Evolutionary conservation across 2,888 invertebrate genomes (phyloP), one percentile per base, ranked within the genome.

Genomic region (Agapetus fuscipes): DNA sequence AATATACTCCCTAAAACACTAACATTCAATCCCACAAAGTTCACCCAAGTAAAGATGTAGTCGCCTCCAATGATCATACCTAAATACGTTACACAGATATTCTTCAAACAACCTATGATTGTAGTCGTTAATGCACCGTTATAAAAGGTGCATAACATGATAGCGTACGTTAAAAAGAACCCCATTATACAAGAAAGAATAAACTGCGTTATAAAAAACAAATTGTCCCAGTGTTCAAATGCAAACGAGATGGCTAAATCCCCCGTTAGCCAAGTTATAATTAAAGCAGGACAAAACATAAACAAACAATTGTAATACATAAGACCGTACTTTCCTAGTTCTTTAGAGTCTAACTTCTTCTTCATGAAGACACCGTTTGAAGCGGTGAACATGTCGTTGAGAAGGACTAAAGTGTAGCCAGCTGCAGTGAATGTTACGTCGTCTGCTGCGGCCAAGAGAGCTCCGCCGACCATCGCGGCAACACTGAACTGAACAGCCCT

Each of bases 1-100:
- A 88, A 64, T 34, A 90, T 66, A 64, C 89, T 90, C 25, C 88
- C 89, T 34, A 85, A 53, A 2, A 90, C 86, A 71, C 94, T 95
- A 34, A 97, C 81, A 66, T 97, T 98, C 37, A 98, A 76, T 13
- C 98, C 98, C 45, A 91, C 72, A 66, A 97, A 98, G 62, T 98
- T 98, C 20, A 87, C 70, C 80, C 82, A 82, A 2, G 88, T 84
- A 62, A 95, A 98, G 44, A 95, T 78, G 63, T 98, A 98, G 62
- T 98, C 98, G 10, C 96, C 97, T 30, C 96, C 97, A 41, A 97
- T 86, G 29, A 95, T 78, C 96, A 98, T 98, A 17, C 97, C 97
- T 48, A 94, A 71, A 64, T 98, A 98, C 1, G 98, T 98, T 3
- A 98, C 89, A 51, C 93, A 78, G 51, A 98, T 87, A 66, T 98